Base-by-base conservation (phyloP, 2,797 vertebrate species). In the Pteropus rufus region DNA sequence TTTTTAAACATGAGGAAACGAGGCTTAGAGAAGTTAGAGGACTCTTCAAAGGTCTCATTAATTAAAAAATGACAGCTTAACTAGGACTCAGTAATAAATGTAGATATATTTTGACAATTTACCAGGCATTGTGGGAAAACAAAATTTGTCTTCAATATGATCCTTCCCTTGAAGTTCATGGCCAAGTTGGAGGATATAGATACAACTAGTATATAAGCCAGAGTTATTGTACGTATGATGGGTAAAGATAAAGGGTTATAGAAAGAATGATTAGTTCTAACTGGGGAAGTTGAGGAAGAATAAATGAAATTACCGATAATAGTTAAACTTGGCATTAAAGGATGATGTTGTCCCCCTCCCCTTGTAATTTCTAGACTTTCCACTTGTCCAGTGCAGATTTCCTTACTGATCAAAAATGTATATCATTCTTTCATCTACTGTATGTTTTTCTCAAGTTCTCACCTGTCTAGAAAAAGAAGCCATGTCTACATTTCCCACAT, bases 1-100 rank as follows among this genome's bases (percentile, higher is more conserved):
- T 72, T 89, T 89, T 91, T 93, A 73, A 95, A 64, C 60, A 21
- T 80, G 29, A 94, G n/a, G 9, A 86, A 86, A 60, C 87, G 19
- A 90, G 29, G 34, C 67, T 56, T 95, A 95, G 14, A 79, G 46
- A 76, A 76, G 49, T 83, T 69, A 65, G 29, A 65, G 15, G 19
- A 70, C 29, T 39, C 75, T 39, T 60, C 36, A 49, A 64, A 91
- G 19, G 12, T 92, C 60, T 84, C 65, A 75, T 58, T 79, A 54
- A 93, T 70, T 91, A 36, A 84, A 95, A 93, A 54, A 49, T 54
- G 41, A 36, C 46, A 73, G 5, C 72, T n/a, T 34, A 64, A 21
- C 7, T 83, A 44, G 52, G 24, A 76, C 15, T 34, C 6, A 56
- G 19, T 72, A 34, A 52, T 88, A 41, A 77, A 83, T 49, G 5